Percentiles rank a stretch among this genome's conserved stretches.
Conservation (phyloP, 2,797 vertebrate genomes). For the Acanthurus tractus region DNA sequence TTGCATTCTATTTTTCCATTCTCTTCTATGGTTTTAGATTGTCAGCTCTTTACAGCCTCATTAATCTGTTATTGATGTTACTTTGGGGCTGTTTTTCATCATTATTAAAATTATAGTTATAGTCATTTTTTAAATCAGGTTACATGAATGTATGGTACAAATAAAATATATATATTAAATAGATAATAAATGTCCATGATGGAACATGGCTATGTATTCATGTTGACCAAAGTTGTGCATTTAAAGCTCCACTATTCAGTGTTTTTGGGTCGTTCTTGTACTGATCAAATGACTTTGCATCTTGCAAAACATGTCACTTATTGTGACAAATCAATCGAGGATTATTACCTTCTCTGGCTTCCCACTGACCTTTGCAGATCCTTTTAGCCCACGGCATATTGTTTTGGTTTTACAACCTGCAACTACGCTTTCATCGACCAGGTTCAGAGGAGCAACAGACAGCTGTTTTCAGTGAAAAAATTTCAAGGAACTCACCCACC, state of each 20-base stretch:
- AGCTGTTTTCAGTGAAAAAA: not conserved
- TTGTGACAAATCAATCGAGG: too few relatives aligned
- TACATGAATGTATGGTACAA: not conserved
- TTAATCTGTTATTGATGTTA: constrained; percentile 13
- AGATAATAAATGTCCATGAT: not conserved
- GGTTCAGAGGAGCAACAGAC: not conserved
- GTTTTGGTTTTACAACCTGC: not conserved
- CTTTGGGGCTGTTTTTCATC: not conserved
- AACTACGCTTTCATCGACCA: not conserved
- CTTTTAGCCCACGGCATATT: not conserved
- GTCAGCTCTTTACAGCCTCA: not conserved
- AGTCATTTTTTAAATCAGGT: not conserved
- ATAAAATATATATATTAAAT: not conserved
- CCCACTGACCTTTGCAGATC: not conserved
- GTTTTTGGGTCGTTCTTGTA: too few relatives aligned
- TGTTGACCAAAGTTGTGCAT: too few relatives aligned
- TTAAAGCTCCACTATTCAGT: too few relatives aligned
- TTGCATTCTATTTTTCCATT: too few relatives aligned
- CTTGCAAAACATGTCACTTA: too few relatives aligned
- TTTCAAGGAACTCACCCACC: not conserved
- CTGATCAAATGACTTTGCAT: too few relatives aligned
- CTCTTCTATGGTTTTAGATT: not conserved
- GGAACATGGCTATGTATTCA: not conserved
- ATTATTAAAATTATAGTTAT: too few relatives aligned
- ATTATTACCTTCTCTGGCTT: too few relatives aligned